Evolutionary conservation across 2,113 vertebrate genomes (phyloP).

Genomic region (Centrocercus urophasianus): DNA sequence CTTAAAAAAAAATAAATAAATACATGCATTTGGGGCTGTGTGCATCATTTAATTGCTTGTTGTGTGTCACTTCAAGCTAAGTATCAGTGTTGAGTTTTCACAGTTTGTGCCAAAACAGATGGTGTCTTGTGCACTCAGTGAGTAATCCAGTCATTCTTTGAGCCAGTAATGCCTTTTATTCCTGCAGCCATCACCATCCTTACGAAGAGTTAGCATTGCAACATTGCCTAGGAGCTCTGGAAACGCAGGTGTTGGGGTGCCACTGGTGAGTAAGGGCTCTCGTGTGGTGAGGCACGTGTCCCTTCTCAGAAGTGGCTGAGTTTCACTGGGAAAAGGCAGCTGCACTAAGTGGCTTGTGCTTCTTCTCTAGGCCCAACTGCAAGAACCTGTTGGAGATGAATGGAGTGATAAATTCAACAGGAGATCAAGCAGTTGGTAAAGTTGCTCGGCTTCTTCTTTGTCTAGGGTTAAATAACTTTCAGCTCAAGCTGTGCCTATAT

Average conservation of each 20-base stretch:
- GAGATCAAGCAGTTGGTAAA: conserved; percentile 82
- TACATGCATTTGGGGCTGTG: background rate
- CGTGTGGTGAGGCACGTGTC: background rate
- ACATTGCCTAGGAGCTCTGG: conserved; percentile 83
- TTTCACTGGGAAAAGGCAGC: background rate
- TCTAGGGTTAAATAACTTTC: background rate
- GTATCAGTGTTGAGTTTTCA: background rate
- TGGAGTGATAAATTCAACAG: conserved; percentile 68
- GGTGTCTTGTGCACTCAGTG: background rate
- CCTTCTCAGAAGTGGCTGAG: background rate
- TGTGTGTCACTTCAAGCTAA: background rate
- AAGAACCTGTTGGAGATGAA: conserved; percentile 57
- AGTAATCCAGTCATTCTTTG: background rate
- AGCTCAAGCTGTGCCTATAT: background rate
- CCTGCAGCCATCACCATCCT: conserved; percentile 76
- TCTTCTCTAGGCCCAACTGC: conserved; percentile 15
- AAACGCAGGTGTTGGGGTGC: conserved; percentile 57
- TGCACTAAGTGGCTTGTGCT: background rate
- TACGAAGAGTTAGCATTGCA: conserved; percentile 88
- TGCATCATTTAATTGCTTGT: background rate
- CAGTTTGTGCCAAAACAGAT: background rate
- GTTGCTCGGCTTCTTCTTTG: background rate
- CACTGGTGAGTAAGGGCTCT: conserved; percentile 66
- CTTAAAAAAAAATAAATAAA: background rate
- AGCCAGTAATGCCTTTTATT: conserved; percentile 48